Base-by-base conservation (phyloP, 2,113 vertebrate species). In the Charina bottae region DNA sequence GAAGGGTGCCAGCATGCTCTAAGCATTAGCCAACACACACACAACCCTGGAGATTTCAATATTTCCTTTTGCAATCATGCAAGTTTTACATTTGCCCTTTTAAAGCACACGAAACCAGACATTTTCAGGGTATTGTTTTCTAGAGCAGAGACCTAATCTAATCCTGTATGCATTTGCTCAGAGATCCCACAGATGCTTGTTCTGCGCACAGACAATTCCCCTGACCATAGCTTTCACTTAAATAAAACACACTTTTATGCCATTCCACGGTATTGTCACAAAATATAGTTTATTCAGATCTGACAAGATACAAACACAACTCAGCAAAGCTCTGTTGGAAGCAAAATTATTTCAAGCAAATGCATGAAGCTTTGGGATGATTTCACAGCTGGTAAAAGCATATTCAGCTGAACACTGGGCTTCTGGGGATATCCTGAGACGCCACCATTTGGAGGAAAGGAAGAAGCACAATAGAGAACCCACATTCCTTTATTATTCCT, bases 281-380 rank as follows among this genome's bases (percentile, higher is more conserved):
- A 78, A 58, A 28, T 24, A 62, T 37, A 26, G 37, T 83, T 90
- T 59, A 90, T 90, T 90, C 89, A 90, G 59, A 90, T 84, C 37
- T 26, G 37, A 23, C 42, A 49, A 13, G 89, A 59, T 90, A 53
- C 58, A 83, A 90, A 83, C 78, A 21, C 89, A 84, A n/a, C 9
- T 60, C 78, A 15, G 54, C 13, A 72, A 72, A 83, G 21, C 78
- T 84, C 78, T n/a, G 78, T 83, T 90, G 78, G 78, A 90, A 90
- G 89, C 89, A 90, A 49, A 84, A 60, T 90, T 90, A 90, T 90
- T 60, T 90, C 59, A 46, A 93, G 85, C 88, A 10, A 62, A 0
- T 83, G 2, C 21, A 1, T 86, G 9, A 15, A 92, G 91, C 62
- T 55, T 53, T 33, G 89, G 87, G 90, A 87, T 6, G 0, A 72